Base-by-base conservation (phyloP, 2,113 vertebrate species). In the Corythornis cristatus region DNA sequence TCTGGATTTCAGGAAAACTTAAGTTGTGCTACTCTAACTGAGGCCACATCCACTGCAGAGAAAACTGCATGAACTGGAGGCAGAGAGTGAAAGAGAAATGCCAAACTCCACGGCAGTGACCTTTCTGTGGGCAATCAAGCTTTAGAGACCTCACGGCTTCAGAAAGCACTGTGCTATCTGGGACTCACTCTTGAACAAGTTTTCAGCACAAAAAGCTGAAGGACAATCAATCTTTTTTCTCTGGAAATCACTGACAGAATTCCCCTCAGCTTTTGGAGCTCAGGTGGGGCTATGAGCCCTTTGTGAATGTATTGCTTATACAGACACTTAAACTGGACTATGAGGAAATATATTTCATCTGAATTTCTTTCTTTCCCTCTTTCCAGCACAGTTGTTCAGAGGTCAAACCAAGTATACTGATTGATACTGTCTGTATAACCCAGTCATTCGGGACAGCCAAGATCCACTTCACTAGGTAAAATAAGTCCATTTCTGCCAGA, bases 401-500 rank as follows among this genome's bases (percentile, higher is more conserved):
- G 60, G 71, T 90, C 81, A 95, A 81, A 78, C 75, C 84, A 93
- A 96, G 92, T 29, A 65, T 33, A 33, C 60, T 87, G 83, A 88
- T 20, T 56, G 75, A 43, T 71, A 86, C 42, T 21, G 58, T 73
- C 22, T 8, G 25, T 90, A 85, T 96, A 94, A 94, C 57, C 82
- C 11, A 4, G 68, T 68, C 15, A 4, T 72, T 82, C n/a, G 60
- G 88, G 74, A 82, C 76, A 80, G 83, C 74, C 88, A 95, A 76
- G 74, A 97, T 78, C 82, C 79, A 86, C 94, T 93, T 84, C 91
- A 93, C 85, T 83, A 75, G 54, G 92, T 93, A 94, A 96, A 97
- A 93, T 90, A 88, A 95, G 86, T 94, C 95, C 67, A 83, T 96
- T 97, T 79, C 92, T 96, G 92, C 88, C 90, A 96, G 86, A 92